These are phyloP conservation scores for Caiman crocodilus DNA, from an alignment of 2,797 vertebrate genomes.

Conservation along the genomic window DNA sequence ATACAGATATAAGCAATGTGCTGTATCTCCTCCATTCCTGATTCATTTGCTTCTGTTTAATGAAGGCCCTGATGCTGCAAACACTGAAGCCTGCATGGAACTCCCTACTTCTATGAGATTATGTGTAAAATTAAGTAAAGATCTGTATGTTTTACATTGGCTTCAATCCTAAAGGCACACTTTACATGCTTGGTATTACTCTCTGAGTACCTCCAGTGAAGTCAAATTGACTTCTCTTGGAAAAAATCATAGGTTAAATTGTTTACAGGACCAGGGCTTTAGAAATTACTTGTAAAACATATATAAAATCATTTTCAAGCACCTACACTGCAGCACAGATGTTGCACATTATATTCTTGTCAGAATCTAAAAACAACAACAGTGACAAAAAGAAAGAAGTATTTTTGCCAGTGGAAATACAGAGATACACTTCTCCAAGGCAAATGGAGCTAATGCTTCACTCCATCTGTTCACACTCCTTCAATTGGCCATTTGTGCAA, in stretches of 20 bases:
- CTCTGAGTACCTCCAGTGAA: slow-evolving; percentile 19
- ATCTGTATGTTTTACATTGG: neutral
- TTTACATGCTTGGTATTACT: neutral
- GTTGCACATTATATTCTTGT: slow-evolving; percentile 31
- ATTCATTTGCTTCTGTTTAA: slow-evolving; percentile 11
- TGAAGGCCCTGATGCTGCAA: neutral
- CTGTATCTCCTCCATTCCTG: neutral
- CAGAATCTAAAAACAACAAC: slow-evolving; percentile 63
- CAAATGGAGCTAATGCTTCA: slow-evolving; percentile 77
- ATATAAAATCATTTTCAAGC: slow-evolving; percentile 61
- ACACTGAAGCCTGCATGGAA: neutral
- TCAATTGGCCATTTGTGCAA: slow-evolving; percentile 72
- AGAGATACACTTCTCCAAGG: slow-evolving; percentile 66
- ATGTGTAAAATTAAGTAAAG: neutral
- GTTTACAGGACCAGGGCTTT: slow-evolving; percentile 21
- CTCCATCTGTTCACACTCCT: slow-evolving; percentile 77
- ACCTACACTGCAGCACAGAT: slow-evolving; percentile 39
- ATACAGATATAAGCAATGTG: neutral
- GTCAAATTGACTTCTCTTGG: slow-evolving; percentile 2
- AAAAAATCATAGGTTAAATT: neutral
- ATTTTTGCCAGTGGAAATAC: slow-evolving; percentile 57
- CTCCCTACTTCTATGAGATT: neutral
- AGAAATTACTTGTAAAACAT: slow-evolving; percentile 5
- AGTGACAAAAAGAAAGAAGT: slow-evolving; percentile 25
- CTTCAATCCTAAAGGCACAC: neutral